Base-by-base conservation (phyloP, 92 coral and sea anemone genomes). In the Zoanthus gigantus region DNA sequence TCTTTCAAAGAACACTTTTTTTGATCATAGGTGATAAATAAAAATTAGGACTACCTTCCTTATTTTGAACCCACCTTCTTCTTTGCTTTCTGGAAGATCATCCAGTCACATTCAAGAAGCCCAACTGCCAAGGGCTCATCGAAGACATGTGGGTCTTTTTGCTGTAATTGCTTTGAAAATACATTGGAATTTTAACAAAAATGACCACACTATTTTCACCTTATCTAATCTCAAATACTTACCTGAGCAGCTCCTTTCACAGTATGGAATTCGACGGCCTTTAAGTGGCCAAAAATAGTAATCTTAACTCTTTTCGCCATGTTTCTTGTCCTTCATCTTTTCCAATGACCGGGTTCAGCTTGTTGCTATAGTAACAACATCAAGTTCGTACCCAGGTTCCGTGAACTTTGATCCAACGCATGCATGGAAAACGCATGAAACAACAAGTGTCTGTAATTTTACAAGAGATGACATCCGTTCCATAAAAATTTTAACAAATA, bases 51-150 rank as follows among this genome's bases (percentile, higher is more conserved):
- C 1, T 37, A 37, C 42, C 42, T 37, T 1, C 4, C 42, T 37
- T 2, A 37, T 37, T 37, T 37, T 37, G 42, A 37, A 56, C 66
- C 31, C 1, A 97, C 99, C 95, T 94, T 95, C 88, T 89, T 97
- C 88, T 97, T 97, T 23, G 90, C 82, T 34, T 94, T 91, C 53
- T 95, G 74, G 85, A 95, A 97, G 6, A 86, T 74, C 45, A 90
- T 91, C 99, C 99, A 97, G 42, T 97, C 99, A 56, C 97, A 97
- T 88, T 97, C 99, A 68, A 97, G 81, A 78, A 97, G 91, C 18
- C 98, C 99, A 29, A 95, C 91, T 29, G 89, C 87, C 29, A 90
- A 72, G 0, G 98, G 99, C 72, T 85, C 94, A 17, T 89, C 77
- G 69, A 95, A 97, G 42, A 86, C 66, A 44, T 95, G 88, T n/a